Base-by-base conservation (phyloP, 2,797 vertebrate species). In the Mus minutoides region DNA sequence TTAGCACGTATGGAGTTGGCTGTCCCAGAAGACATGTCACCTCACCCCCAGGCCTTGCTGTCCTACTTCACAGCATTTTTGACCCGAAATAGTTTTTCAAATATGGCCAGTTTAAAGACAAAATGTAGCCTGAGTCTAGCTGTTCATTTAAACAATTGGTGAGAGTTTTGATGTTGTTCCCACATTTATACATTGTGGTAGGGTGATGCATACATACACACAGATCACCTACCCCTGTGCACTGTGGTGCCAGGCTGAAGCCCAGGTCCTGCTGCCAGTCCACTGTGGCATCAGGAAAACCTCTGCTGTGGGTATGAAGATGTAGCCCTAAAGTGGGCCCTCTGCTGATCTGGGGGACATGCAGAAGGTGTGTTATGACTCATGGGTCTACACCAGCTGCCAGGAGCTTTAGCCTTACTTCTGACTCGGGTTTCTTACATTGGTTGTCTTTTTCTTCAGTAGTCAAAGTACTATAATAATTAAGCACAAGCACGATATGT, bases 51-150 rank as follows among this genome's bases (percentile, higher is more conserved):
- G 89, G 69, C 58, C 54, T 34, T 3, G 10, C 40, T 26, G 40
- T 29, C 14, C 17, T 14, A 37, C 43, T 24, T 73, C 75, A 2
- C 3, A 6, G 54, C 1, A 0, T 52, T 2, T 73, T 14, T 64
- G 60, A 7, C 58, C 43, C 52, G 9, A 46, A 84, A 52, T 22
- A 3, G 21, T 29, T 69, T 52, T 52, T 73, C 6, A 1, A 9
- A 3, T 17, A 3, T 29, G 43, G 12, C 34, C 16, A 12, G 14
- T 17, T 37, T n/a, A 49, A n/a, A 40, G 69, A 69, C 58, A 60
- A 21, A 60, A 4, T 1, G 1, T 2, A 21, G 13, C 17, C 4
- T 3, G 79, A 9, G 2, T 31, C 6, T 19, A 8, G 40, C 56
- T 6, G 0, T 6, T 34, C 12, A 6, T 34, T 6, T 60, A 19